phyloP scores from a whole-genome alignment of 2,113 vertebrate species.

The Brachypodius melanocephalos region DNA sequence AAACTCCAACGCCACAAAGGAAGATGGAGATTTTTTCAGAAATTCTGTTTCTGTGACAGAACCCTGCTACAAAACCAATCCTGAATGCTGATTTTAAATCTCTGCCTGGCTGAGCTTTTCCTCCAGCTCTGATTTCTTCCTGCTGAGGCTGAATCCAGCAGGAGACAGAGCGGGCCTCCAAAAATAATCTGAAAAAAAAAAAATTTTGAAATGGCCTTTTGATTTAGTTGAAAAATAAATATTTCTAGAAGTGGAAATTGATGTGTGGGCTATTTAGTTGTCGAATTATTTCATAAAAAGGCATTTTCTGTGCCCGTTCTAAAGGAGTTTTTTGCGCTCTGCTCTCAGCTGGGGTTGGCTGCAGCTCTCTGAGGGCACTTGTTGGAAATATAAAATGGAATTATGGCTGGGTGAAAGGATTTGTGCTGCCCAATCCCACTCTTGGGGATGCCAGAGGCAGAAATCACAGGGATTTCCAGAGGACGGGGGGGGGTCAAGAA shows the following conservation, averaged over 20 bases:
- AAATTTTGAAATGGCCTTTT: not conserved
- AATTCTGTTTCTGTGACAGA: not conserved
- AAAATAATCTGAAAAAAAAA: not conserved
- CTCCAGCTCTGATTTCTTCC: not conserved
- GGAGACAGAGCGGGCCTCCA: not conserved
- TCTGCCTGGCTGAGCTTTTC: not conserved
- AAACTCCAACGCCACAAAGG: not conserved
- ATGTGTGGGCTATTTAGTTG: slow-evolving; percentile 1
- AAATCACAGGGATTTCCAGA: slow-evolving; percentile 30
- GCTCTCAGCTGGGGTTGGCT: slow-evolving; percentile 38
- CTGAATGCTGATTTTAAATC: not conserved
- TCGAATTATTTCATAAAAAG: slow-evolving; percentile 15
- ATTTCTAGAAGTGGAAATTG: not conserved
- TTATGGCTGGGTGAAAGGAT: not conserved
- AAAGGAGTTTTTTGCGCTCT: not conserved
- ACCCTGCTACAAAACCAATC: not conserved
- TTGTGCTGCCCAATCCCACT: not conserved
- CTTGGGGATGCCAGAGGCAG: not conserved
- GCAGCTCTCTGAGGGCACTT: not conserved
- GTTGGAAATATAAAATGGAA: slow-evolving; percentile 3
- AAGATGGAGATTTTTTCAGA: not conserved
- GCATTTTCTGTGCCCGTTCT: not conserved
- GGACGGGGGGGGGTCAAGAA: not conserved
- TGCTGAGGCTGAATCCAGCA: not conserved
- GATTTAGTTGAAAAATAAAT: not conserved